Base-by-base conservation (phyloP, 2,888 invertebrate species). In the Nebria brevicollis region DNA sequence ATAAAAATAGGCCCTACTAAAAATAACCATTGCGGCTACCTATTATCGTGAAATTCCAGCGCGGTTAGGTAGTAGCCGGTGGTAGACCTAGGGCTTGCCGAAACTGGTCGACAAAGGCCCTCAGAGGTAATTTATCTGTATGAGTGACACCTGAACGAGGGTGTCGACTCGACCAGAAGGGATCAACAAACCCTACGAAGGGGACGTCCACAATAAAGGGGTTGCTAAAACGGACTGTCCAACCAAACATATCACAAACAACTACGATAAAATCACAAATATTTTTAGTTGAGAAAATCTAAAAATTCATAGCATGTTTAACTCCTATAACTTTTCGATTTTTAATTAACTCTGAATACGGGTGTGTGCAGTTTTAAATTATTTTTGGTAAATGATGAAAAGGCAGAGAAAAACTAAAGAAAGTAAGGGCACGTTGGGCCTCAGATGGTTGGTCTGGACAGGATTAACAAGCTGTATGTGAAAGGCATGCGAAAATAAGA, bases 131-230 rank as follows among this genome's bases (percentile, higher is more conserved):
- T 78, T 78, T 78, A 78, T 78, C 78, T 78, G 66, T 20, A 73
- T 78, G 78, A 78, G 78, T 78, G 78, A 78, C 78, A 78, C 78
- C 78, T 78, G 78, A 73, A 78, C 78, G 72, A 78, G 78, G 78
- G 78, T 78, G 78, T 70, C 70, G 70, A 34, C 20, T 34, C 70
- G 70, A 70, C 70, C 70, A 70, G 70, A 70, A 70, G 70, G 70
- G 70, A 70, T 70, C 70, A 70, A 54, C 54, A 54, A 8, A 54
- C 54, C 54, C 54, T 54, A 54, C 13, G 54, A 54, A 54, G 54
- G 54, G 54, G 54, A 54, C 8, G 54, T 54, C 54, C 54, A 54
- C 54, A 54, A 54, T 13, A 54, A 8, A 54, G 13, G 54, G 54
- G 11, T 54, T 11, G 54, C 11, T 54, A 54, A 11, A 54, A 8